Conservation (phyloP, 2,797 vertebrate genomes). For the Pipistrellus kuhlii region DNA sequence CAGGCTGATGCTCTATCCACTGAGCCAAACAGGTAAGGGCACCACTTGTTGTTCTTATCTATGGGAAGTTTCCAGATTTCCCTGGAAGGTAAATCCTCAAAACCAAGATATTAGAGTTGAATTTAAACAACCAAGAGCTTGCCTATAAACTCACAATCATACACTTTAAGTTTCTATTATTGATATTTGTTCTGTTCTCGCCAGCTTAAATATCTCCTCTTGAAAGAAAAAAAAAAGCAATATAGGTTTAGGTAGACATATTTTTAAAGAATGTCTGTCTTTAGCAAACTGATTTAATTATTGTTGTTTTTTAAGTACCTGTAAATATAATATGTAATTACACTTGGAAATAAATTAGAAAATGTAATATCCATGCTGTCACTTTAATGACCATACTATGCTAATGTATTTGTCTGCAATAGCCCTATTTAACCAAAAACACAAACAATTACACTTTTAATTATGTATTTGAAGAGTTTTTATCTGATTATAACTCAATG, state of each 20-base stretch:
- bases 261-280: neutral
- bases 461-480: constrained; percentile 81
- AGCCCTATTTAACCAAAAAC: constrained; percentile 55
- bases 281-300: constrained; percentile 9
- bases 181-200: neutral
- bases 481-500: constrained; percentile 69
- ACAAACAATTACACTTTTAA: constrained; percentile 78
- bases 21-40: no score
- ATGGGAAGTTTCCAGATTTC: neutral
- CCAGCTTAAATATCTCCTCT: neutral
- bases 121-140: neutral
- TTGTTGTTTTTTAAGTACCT: neutral
- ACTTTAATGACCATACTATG: constrained; percentile 17
- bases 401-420: constrained; percentile 71
- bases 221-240: neutral
- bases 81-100: neutral
- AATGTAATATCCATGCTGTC: neutral
- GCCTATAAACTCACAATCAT: neutral
- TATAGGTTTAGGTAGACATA: neutral
- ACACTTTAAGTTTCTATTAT: neutral
- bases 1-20: no score
- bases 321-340: constrained; percentile 42
- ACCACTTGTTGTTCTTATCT: neutral
- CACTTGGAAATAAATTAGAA: constrained; percentile 30
- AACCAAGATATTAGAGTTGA: neutral